phyloP scores from a whole-genome alignment of 2,888 invertebrate genomes.

The Tridacna crocea region DNA sequence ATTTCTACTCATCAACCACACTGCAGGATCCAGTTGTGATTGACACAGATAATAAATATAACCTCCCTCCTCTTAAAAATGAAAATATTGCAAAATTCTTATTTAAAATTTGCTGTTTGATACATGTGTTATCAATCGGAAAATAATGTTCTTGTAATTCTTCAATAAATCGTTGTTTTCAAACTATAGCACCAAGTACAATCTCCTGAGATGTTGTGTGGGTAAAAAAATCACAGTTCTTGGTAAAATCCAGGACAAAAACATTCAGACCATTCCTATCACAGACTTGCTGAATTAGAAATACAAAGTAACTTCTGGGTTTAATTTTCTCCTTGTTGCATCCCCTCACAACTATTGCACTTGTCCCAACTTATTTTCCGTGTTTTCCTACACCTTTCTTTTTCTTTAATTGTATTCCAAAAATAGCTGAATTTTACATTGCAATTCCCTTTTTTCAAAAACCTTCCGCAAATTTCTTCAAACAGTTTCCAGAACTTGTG shows the following conservation, averaged over 20 bases:
- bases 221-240: background rate
- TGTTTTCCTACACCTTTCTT: background rate
- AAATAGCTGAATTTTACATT: too few species aligned
- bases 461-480: conserved; percentile 37
- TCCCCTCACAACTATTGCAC: background rate
- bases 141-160: background rate
- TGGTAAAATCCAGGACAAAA: background rate
- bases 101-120: too few species aligned
- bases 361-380: background rate
- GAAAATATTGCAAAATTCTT: too few species aligned
- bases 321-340: background rate
- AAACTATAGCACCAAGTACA: background rate
- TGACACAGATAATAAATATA: too few species aligned
- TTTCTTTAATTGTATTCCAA: too few species aligned
- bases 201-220: background rate
- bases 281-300: background rate
- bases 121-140: too few species aligned
- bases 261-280: background rate
- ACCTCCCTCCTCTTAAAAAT: too few species aligned
- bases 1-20: too few species aligned
- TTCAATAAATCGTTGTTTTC: background rate
- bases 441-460: conserved; percentile 33
- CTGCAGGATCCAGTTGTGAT: too few species aligned
- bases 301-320: background rate
- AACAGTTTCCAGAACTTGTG: background rate